Base-by-base conservation (phyloP, 2,113 vertebrate species). In the Pelusios castaneus region DNA sequence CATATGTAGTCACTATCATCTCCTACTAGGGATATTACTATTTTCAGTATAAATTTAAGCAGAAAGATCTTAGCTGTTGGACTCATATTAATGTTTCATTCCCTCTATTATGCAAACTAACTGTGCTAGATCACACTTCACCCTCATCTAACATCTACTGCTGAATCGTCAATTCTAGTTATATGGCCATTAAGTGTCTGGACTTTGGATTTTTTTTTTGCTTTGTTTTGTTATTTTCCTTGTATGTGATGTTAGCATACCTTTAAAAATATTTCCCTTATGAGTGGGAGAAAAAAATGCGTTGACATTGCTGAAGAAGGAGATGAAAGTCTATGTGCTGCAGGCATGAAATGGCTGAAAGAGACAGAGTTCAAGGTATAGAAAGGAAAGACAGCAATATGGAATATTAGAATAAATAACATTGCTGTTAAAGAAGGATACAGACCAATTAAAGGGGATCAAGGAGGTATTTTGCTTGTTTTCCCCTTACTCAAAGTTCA, bases 1-100 rank as follows among this genome's bases (percentile, higher is more conserved):
- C 82, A 88, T 34, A 58, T 19, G 38, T 60, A 81, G 5, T 87
- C 6, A 5, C 14, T 80, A 5, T 25, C 11, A 75, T 41, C 70
- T 75, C 29, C 24, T 75, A 75, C 38, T 43, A 75, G 11, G 70
- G 6, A 73, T 89, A 54, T 4, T 89, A 5, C 43, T 56, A 55
- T 91, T 92, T 94, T 38, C n/a, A 92, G 17, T 47, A 82, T 78
- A 54, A 79, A 85, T 91, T 76, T 38, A 9, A 93, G 11, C 25
- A 88, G 63, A 5, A 8, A 80, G 90, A 31, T 24, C 41, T 41
- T 2, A 90, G 19, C 13, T 77, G 8, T 34, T 91, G 77, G 73
- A 45, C 24, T 92, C 25, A 41, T 8, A 67, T 10, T 43, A 56
- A 54, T 80, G 52, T 49, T 79, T 10, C 76, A 2, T 52, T 92